A percentile compares a stretch with the other conserved stretches of the same genome.
These are phyloP conservation scores for Erpornis zantholeuca DNA, from an alignment of 2,113 vertebrate genomes.

Conservation along the genomic window DNA sequence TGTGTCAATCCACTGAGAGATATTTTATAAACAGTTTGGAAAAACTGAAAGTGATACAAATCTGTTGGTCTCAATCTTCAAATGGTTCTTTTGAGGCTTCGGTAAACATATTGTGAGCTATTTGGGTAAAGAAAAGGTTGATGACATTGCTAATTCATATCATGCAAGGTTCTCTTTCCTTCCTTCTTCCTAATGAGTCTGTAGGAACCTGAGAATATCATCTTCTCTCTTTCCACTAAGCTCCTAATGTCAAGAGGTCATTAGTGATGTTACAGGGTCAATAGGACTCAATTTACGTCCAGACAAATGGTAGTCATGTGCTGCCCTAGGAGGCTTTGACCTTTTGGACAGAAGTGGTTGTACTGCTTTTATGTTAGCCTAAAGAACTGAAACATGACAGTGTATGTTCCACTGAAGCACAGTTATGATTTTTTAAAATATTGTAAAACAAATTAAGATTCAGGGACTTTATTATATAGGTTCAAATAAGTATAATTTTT, in stretches of 20 bases:
- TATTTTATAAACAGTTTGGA: constrained; percentile 26
- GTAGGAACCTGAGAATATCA: constrained; percentile 25
- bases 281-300: constrained; percentile 52
- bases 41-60: constrained; percentile 43
- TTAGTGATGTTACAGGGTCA: constrained; percentile 41
- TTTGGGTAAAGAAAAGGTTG: constrained; percentile 36
- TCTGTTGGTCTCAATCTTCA: constrained; percentile 26
- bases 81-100: neutral
- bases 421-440: neutral
- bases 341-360: constrained; percentile 36
- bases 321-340: constrained; percentile 32
- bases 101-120: constrained; percentile 10
- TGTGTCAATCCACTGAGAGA: constrained; percentile 10
- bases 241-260: constrained; percentile 64
- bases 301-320: constrained; percentile 59
- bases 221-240: constrained; percentile 33
- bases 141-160: neutral
- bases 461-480: neutral
- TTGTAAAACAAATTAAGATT: neutral
- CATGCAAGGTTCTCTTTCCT: neutral
- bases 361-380: constrained; percentile 41
- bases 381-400: constrained; percentile 25
- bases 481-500: neutral
- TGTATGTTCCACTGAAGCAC: neutral
- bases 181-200: constrained; percentile 34